A percentile compares a stretch with the other conserved stretches of the same genome.
Evolutionary conservation across 2,888 invertebrate genomes (phyloP).

Genomic region (Pteria penguin): DNA sequence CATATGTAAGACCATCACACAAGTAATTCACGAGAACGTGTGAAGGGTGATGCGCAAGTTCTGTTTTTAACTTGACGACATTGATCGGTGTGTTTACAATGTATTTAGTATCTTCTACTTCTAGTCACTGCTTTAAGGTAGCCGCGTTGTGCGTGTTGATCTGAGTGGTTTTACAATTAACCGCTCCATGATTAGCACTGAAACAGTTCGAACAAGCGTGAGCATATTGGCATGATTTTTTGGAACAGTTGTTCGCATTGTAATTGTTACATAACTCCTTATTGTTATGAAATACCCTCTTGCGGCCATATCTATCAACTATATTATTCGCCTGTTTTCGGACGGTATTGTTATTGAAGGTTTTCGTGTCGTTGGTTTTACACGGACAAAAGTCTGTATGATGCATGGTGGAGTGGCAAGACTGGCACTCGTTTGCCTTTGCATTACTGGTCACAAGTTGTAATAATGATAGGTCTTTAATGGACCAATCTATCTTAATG

Average conservation of each 20-base stretch:
- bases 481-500: conserved; percentile 36
- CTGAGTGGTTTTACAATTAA: not conserved
- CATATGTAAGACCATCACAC: conserved; percentile 4
- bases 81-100: too few relatives aligned
- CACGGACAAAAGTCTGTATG: conserved; percentile 13
- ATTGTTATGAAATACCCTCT: too few relatives aligned
- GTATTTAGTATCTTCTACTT: too few relatives aligned
- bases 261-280: too few relatives aligned
- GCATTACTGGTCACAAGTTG: conserved; percentile 15
- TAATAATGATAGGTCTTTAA: conserved; percentile 18
- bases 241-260: not conserved
- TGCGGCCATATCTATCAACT: too few relatives aligned
- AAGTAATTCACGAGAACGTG: conserved; percentile 19
- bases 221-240: not conserved
- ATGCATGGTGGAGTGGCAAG: conserved; percentile 9
- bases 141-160: not conserved
- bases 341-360: too few relatives aligned
- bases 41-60: conserved; percentile 13
- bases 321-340: too few relatives aligned
- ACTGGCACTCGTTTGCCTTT: conserved; percentile 1
- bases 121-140: too few relatives aligned
- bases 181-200: not conserved
- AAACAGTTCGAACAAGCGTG: conserved; percentile 5
- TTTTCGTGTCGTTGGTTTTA: too few relatives aligned
- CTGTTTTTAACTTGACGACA: not conserved